Evolutionary conservation across 2,797 vertebrate species (phyloP), one percentile per base, ranked within the genome.

Genomic region (Myiotriccus ornatus): DNA sequence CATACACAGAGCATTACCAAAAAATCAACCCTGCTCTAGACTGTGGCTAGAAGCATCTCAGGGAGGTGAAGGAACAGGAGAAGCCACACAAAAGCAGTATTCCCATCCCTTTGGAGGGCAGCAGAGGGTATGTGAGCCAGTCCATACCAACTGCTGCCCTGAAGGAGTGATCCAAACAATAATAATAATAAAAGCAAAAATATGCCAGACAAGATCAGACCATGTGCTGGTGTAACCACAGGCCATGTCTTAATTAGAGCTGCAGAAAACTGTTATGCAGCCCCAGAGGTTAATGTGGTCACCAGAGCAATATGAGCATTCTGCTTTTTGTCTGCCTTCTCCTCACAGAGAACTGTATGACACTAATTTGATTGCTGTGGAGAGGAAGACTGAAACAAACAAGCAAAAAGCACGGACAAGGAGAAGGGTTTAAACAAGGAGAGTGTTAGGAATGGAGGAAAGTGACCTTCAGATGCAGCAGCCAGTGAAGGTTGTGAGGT

Each of bases 11-110:
- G 19, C 41, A 22, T 57, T 39, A 16, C 9, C 9, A 14, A 57
- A 37, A 59, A 50, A 32, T 3, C n/a, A 87, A 34, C 23, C 16
- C 6, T 32, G 10, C 4, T 4, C 41, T 50, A 23, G 50, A 10
- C 63, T 85, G 24, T 64, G 22, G 7, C 47, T 63, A 24, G 50
- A 77, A 68, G 28, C 16, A 19, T 41, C n/a, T 73, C 27, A 2
- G 8, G 34, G 39, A 84, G 44, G 6, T 10, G 27, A 77, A 63
- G 14, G n/a, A 69, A 14, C 32, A 67, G 62, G 44, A 60, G 55
- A 74, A 68, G 24, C 63, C 41, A 32, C 0, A 0, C 0, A 0
- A 74, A 17, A n/a, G 24, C 16, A 2, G 53, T 5, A 2, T 41
- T 83, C 67, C 27, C 56, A 35, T n/a, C 67, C 15, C 3, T 59